Percentiles rank a stretch among this genome's conserved stretches.
These are phyloP conservation scores for Trogon surrucura DNA, from an alignment of 2,113 vertebrate genomes.

Conservation along the genomic window DNA sequence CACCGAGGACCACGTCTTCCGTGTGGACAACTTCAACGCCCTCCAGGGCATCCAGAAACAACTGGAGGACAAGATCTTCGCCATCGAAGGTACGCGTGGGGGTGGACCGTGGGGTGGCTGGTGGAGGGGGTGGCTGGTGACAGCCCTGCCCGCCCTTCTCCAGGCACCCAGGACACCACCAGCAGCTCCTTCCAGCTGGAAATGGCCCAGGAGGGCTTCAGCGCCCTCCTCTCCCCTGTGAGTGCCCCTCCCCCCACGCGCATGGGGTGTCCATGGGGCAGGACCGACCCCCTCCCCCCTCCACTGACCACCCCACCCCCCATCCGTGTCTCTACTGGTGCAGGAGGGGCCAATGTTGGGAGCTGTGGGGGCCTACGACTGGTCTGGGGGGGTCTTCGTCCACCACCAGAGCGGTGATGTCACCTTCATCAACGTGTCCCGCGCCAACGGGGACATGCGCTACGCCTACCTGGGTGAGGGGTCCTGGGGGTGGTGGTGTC, in stretches of 20 bases:
- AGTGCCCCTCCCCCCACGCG: neutral
- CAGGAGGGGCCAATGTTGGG: constrained; percentile 55
- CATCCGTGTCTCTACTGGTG: neutral
- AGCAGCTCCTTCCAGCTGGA: constrained; percentile 71
- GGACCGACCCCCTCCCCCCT: no score
- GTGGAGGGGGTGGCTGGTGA: neutral
- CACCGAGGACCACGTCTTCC: constrained; percentile 68
- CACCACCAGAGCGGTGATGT: neutral
- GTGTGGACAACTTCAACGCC: constrained; percentile 75
- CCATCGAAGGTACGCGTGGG: constrained; percentile 80
- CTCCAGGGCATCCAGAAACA: constrained; percentile 75
- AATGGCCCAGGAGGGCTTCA: constrained; percentile 77
- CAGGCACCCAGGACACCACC: constrained; percentile 54
- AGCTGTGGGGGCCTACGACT: constrained; percentile 69
- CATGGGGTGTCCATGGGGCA: neutral
- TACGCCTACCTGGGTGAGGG: constrained; percentile 71
- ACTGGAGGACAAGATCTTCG: constrained; percentile 83
- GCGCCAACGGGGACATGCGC: constrained; percentile 12
- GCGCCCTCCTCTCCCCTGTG: constrained; percentile 53
- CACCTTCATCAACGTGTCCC: constrained; percentile 60
- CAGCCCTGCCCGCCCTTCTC: neutral
- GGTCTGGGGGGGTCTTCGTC: constrained; percentile 68
- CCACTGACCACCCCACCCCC: accelerated
- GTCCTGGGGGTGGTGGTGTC: neutral
- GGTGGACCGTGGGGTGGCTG: neutral